Percentiles rank a stretch among this genome's conserved stretches.
Evolutionary conservation across 2,797 vertebrate genomes (phyloP).

Genomic region (Garrulus glandarius): DNA sequence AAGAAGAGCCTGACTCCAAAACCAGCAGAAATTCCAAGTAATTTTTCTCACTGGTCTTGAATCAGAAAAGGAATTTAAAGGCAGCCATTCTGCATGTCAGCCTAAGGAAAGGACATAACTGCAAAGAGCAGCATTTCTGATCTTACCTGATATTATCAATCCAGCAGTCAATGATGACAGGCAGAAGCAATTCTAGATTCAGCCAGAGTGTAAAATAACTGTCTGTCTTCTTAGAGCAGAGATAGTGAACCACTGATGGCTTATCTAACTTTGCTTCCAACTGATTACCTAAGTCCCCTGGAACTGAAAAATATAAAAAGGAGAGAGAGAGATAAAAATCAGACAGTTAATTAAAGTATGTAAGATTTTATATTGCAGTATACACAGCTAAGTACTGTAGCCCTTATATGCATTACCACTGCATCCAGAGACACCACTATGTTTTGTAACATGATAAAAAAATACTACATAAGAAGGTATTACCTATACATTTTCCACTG

Average conservation of each 20-base stretch:
- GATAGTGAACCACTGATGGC: conserved; percentile 92
- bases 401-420: not conserved
- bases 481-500: not conserved
- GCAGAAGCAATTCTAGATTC: conserved; percentile 92
- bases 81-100: not conserved
- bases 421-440: not conserved
- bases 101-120: not conserved
- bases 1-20: not conserved
- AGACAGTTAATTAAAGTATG: not conserved
- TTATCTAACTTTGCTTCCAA: conserved; percentile 96
- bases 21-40: not conserved
- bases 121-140: not conserved
- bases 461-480: not conserved
- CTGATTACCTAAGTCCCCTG: conserved; percentile 96
- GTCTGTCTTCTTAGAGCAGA: conserved; percentile 94
- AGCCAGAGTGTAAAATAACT: conserved; percentile 95
- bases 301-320: conserved; percentile 77
- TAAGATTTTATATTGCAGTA: not conserved
- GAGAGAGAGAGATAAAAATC: not conserved
- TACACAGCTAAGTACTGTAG: not conserved
- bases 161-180: conserved; percentile 96
- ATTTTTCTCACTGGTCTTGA: not conserved
- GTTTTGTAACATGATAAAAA: not conserved
- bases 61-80: not conserved
- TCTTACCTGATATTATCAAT: conserved; percentile 96